Conservation (phyloP, 2,113 vertebrate species). For the Astur gentilis region DNA sequence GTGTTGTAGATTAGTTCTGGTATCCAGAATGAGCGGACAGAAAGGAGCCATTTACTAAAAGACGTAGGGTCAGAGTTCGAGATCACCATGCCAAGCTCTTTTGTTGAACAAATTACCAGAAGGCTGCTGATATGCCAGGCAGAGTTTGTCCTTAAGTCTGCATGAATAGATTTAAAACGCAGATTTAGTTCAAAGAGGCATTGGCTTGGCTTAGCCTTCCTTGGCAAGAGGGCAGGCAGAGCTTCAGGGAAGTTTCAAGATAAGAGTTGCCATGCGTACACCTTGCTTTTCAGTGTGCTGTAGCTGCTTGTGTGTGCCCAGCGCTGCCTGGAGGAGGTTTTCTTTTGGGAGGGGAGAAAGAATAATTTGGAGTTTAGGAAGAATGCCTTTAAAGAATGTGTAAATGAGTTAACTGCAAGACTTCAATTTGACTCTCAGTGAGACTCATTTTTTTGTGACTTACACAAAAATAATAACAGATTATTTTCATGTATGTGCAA, state of each 20-base stretch:
- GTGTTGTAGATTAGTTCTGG: neutral
- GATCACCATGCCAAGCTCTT: neutral
- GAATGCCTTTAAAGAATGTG: neutral
- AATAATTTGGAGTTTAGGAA: neutral
- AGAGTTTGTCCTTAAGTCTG: neutral
- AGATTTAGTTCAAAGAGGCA: neutral
- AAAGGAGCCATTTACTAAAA: conserved; percentile 6
- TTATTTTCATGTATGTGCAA: neutral
- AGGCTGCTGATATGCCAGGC: neutral
- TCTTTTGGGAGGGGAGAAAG: neutral
- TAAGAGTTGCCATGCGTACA: neutral
- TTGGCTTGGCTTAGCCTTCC: neutral
- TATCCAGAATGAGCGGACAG: neutral
- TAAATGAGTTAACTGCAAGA: neutral
- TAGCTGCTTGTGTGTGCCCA: neutral
- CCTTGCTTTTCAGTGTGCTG: neutral
- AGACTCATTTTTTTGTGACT: neutral
- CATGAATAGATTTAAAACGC: neutral
- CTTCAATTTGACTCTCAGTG: neutral
- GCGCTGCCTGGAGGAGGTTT: neutral
- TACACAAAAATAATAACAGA: neutral
- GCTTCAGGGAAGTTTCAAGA: neutral
- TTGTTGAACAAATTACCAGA: conserved; percentile 22
- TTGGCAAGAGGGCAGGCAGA: neutral
- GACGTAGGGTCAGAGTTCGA: neutral